Conservation (phyloP, 2,113 vertebrate genomes). For the Urocynchramus pylzowi region DNA sequence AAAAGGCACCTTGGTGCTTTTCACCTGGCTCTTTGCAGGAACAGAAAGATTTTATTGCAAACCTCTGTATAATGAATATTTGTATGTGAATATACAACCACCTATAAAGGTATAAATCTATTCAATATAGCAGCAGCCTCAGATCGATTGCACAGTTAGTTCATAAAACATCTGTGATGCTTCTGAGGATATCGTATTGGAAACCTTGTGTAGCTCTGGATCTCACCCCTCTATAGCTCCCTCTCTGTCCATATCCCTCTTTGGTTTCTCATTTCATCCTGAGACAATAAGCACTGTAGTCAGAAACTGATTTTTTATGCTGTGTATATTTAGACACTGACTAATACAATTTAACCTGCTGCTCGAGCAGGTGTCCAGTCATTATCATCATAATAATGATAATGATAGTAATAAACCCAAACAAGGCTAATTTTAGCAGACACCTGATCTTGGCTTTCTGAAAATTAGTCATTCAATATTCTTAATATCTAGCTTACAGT, state of each 20-base stretch:
- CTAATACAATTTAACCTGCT: constrained; percentile 26
- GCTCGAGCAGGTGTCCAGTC: constrained; percentile 30
- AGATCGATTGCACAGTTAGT: background rate
- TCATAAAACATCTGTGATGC: background rate
- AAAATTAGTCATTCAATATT: constrained; percentile 1
- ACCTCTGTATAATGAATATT: background rate
- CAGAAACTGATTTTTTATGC: background rate
- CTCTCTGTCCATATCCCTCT: background rate
- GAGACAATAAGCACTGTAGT: background rate
- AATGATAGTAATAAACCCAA: constrained; percentile 27
- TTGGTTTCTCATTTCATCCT: background rate
- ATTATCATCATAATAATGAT: background rate
- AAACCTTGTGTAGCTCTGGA: background rate
- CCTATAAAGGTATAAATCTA: background rate
- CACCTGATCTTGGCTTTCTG: background rate
- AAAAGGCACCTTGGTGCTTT: background rate
- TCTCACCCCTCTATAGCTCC: background rate
- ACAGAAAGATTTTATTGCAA: background rate
- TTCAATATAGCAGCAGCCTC: background rate
- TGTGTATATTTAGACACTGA: constrained; percentile 10
- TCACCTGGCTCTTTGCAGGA: background rate
- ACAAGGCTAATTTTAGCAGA: constrained; percentile 27
- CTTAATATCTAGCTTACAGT: background rate
- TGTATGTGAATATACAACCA: background rate
- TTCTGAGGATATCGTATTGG: background rate